These are phyloP conservation scores for Chunga burmeisteri DNA, from an alignment of 2,113 vertebrate species.

Conservation along the genomic window DNA sequence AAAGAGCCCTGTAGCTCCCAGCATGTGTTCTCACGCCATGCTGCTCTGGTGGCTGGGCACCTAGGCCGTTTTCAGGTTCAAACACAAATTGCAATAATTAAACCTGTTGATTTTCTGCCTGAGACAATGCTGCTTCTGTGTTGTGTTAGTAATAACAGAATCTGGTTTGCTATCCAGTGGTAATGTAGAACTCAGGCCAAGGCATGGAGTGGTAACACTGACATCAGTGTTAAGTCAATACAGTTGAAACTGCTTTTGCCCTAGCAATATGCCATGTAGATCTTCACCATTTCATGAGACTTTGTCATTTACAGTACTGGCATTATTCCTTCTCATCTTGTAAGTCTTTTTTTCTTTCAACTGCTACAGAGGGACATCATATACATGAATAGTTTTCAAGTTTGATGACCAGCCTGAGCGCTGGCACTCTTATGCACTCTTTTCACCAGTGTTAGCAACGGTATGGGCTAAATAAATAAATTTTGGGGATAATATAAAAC, in stretches of 20 bases:
- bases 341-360: not conserved
- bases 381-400: not conserved
- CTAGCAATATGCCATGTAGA: not conserved
- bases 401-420: not conserved
- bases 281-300: not conserved
- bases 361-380: not conserved
- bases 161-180: not conserved
- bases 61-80: not conserved
- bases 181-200: not conserved
- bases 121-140: not conserved
- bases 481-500: not conserved
- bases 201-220: not conserved
- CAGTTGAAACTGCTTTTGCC: not conserved
- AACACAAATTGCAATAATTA: not conserved
- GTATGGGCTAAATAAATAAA: not conserved
- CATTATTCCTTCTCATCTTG: not conserved
- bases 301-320: not conserved
- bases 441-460: not conserved
- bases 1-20: not conserved
- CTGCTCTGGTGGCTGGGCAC: not conserved
- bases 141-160: not conserved
- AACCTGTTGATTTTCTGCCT: not conserved
- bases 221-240: not conserved
- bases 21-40: accelerated
- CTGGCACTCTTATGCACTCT: not conserved